phyloP scores from a whole-genome alignment of 1,140 invertebrate species.

The Bombus confusus region DNA sequence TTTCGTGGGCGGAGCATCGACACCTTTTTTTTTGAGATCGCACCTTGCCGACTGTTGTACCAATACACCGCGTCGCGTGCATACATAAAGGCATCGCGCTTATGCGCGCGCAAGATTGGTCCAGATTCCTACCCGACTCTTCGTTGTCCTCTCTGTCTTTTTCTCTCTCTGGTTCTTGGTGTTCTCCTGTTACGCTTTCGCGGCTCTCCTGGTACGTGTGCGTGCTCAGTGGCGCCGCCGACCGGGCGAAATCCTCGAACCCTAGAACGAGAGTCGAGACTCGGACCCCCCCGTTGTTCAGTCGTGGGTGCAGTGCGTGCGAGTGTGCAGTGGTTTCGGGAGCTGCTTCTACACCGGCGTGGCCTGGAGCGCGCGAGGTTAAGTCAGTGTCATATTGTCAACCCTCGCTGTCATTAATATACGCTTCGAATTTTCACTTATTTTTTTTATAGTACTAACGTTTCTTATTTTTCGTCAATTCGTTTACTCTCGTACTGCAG shows the following conservation, averaged over 20 bases:
- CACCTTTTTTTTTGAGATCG: constrained; percentile 53
- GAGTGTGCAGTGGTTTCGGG: constrained; percentile 77
- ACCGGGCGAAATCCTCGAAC: constrained; percentile 39
- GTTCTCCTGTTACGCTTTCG: constrained; percentile 16
- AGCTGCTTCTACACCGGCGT: constrained; percentile 73
- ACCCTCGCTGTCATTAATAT: neutral
- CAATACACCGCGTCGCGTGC: constrained; percentile 37
- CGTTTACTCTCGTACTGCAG: neutral
- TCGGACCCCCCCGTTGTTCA: constrained; percentile 65
- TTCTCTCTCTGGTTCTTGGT: constrained; percentile 5
- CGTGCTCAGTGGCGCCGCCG: constrained; percentile 71
- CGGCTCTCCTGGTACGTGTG: constrained; percentile 43
- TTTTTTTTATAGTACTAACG: neutral
- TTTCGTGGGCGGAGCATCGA: constrained; percentile 53
- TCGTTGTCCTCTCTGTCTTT: constrained; percentile 9
- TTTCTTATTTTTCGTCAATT: no score
- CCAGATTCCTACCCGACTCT: constrained; percentile 57
- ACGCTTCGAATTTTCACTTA: neutral
- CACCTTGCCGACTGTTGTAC: constrained; percentile 57
- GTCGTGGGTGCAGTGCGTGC: constrained; percentile 82
- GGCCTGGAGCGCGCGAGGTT: constrained; percentile 74
- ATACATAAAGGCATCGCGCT: constrained; percentile 32
- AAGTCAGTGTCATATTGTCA: constrained; percentile 67
- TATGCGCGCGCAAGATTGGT: constrained; percentile 66
- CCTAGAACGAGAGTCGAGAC: constrained; percentile 16